Evolutionary conservation across 1,140 invertebrate genomes (phyloP), one percentile per base, ranked within the genome.

Genomic region (Procambarus clarkii): DNA sequence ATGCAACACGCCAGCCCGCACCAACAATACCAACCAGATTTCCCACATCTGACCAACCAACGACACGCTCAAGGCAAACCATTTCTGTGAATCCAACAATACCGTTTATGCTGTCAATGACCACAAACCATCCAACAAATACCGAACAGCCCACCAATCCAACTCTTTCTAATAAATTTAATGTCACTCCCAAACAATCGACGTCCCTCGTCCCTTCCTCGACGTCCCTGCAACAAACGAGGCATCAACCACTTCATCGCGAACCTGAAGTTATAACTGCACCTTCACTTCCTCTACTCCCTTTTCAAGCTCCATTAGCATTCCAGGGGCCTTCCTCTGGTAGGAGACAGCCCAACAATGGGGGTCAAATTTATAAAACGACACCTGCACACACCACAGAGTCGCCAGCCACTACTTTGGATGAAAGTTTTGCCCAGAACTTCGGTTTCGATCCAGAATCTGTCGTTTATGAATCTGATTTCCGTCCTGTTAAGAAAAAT

Each of bases 391-490:
- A 46, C 24, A 48, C 81, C 74, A 69, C 77, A 50, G 21, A 48
- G 11, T 60, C 71, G 9, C 81, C 81, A 34, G 3, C 5, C 13
- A 48, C 60, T 44, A 58, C 21, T n/a, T 76, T 45, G 45, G 44
- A 46, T 3, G 46, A 44, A 5, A 77, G 54, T 24, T 82, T 88
- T 58, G 79, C 69, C 9, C 84, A 86, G 50, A 88, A 82, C 93
- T 96, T 96, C 4, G 97, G 97, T 0, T 98, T 98, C 93, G 96
- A 97, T 94, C 97, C 97, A 0, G 96, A 96, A 88, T 96, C 97
- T 0, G 96, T 98, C 21, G 96, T 97, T 0, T 96, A 97, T 58
- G 97, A 98, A 94, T 96, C 97, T 83, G 97, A 97, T 0, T 98
- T 98, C 93, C 97, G 96, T 88, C 97, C 97, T 1, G 97, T 98